Evolutionary conservation across 2,888 invertebrate species (phyloP), one percentile per base, ranked within the genome.

Genomic region (Rotaria macrura): DNA sequence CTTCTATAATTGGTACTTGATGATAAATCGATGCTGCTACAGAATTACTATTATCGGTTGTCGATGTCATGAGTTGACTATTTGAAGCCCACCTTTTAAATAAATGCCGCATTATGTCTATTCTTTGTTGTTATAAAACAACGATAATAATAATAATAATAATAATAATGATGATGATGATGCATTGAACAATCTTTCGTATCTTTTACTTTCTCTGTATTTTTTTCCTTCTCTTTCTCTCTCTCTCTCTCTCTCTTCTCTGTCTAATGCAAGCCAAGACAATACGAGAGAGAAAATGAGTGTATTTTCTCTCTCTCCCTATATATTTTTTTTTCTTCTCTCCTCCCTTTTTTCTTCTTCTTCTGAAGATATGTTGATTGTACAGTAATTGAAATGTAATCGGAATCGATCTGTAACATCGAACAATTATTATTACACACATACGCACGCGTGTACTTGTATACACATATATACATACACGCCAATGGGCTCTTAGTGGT

Each of bases 371-470:
- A 65, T 34, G 65, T 34, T 65, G 65, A 12, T 20, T 34, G 65
- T 65, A 29, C 34, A 65, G 65, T 65, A 65, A 65, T 65, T 65
- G 65, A 65, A 65, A 65, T 65, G 65, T 65, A 65, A 65, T 65
- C 65, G 29, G 65, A 65, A 65, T 34, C 65, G 65, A 65, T 65
- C 65, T 65, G 65, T 65, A 65, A 34, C 65, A 65, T 65, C 65
- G 65, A 65, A 65, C 65, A 65, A 65, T 65, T 65, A 65, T 65
- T 65, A 65, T 65, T 38, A 65, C 65, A 65, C 34, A 65, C 29
- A 65, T 65, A 65, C 34, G 34, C 65, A 38, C 34, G 65, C 17
- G 2, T 65, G 65, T 65, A 34, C 38, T 5, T 29, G 20, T 49
- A 49, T 49, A 49, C 4, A 49, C 17, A 49, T 34, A 38, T 25